phyloP scores from a whole-genome alignment of 2,797 vertebrate species.

The Hippoglossus hippoglossus region DNA sequence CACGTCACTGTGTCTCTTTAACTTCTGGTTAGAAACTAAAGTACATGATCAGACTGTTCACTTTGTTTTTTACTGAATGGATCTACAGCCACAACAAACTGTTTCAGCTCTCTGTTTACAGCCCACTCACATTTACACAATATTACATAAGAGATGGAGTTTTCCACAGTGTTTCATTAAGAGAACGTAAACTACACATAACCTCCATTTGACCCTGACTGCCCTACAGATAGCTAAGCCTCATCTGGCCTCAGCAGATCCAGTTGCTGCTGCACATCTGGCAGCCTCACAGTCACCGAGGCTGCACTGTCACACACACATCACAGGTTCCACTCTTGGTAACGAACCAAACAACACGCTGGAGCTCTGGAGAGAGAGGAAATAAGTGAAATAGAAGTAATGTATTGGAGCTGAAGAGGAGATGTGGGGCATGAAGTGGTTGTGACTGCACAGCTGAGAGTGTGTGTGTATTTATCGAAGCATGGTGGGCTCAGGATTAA shows the following conservation, averaged over 20 bases:
- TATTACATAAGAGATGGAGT: neutral
- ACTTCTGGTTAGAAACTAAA: too few species aligned
- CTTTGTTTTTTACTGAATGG: neutral
- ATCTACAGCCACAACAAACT: neutral
- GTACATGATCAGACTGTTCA: neutral
- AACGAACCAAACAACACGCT: neutral
- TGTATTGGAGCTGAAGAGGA: too few species aligned
- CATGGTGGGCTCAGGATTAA: conserved; percentile 43
- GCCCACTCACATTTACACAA: neutral
- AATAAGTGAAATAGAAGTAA: neutral
- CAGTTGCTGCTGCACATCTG: conserved; percentile 40
- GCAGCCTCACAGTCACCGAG: neutral
- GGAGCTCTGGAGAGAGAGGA: neutral
- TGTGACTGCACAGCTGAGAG: neutral
- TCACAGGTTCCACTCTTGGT: conserved; percentile 4
- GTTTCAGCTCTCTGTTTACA: neutral
- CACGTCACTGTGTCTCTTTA: too few species aligned
- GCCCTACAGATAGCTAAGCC: conserved; percentile 2
- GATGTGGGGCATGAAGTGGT: neutral
- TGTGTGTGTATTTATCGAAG: conserved; percentile 18
- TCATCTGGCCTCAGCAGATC: neutral
- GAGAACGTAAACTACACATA: neutral
- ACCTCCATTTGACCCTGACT: conserved; percentile 15
- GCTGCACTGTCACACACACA: neutral
- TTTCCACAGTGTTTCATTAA: neutral